These are phyloP conservation scores for Folsomia candida DNA, from an alignment of 2,888 invertebrate species.

Conservation along the genomic window DNA sequence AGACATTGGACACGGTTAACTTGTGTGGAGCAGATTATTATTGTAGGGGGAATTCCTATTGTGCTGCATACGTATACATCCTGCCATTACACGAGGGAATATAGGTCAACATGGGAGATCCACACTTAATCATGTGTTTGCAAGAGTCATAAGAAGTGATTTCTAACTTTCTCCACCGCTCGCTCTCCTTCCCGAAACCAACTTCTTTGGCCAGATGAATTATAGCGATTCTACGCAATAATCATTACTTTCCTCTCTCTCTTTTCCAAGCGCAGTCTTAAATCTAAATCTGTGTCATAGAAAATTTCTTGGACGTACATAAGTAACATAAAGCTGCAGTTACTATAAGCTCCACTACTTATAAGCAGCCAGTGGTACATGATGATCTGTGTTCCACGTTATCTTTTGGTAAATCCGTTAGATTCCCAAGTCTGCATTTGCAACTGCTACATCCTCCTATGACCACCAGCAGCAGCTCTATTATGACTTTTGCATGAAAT, in stretches of 20 bases:
- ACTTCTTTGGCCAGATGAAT: conserved; percentile 20
- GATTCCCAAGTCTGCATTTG: too few relatives aligned
- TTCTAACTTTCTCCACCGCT: conserved; percentile 16
- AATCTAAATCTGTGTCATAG: conserved; percentile 21
- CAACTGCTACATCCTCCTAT: too few relatives aligned
- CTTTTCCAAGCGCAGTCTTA: conserved; percentile 21
- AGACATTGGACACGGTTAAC: background rate
- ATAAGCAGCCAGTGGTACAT: too few relatives aligned
- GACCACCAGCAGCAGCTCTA: too few relatives aligned
- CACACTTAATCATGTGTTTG: conserved; percentile 15
- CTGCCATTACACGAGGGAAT: background rate
- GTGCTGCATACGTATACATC: background rate
- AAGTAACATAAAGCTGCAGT: conserved; percentile 8
- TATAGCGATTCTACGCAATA: conserved; percentile 29
- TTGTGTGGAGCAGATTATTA: background rate
- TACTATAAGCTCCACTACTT: background rate
- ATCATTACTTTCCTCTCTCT: conserved; percentile 27
- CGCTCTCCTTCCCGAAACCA: conserved; percentile 9
- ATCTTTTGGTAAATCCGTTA: too few relatives aligned
- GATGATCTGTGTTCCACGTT: too few relatives aligned
- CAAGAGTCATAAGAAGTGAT: conserved; percentile 18
- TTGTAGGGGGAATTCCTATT: background rate
- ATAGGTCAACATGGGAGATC: conserved; percentile 2
- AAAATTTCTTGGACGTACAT: conserved; percentile 10
- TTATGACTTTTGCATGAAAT: conserved; percentile 13